Evolutionary conservation across 1,140 invertebrate genomes (phyloP).

Genomic region (Drosophila ercepeae): DNA sequence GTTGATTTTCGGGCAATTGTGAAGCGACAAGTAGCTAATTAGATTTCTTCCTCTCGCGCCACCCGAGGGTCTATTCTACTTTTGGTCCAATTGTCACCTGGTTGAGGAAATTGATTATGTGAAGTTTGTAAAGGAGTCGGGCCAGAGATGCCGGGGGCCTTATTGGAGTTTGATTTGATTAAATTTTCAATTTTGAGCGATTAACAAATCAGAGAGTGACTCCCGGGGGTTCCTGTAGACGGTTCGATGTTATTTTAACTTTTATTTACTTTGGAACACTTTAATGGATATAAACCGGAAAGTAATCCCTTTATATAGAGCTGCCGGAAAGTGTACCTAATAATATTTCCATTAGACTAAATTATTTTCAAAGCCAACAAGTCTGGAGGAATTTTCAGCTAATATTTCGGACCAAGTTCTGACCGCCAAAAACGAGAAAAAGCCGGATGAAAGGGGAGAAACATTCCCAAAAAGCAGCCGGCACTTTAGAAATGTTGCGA

Average conservation of each 20-base stretch:
- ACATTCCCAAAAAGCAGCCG: conserved; percentile 30
- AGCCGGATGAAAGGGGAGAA: neutral
- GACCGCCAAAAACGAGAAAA: conserved; percentile 13
- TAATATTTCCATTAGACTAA: conserved; percentile 23
- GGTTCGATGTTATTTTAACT: conserved; percentile 4
- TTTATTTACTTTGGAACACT: neutral
- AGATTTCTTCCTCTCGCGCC: conserved; percentile 26
- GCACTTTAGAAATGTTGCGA: conserved; percentile 38
- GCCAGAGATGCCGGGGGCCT: neutral
- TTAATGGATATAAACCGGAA: no score
- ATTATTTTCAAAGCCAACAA: conserved; percentile 21
- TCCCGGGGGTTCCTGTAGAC: conserved; percentile 2
- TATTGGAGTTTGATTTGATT: conserved; percentile 15
- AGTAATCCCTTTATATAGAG: neutral
- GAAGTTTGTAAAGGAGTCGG: conserved; percentile 4
- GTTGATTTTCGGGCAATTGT: conserved; percentile 48
- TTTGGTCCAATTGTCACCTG: conserved; percentile 37
- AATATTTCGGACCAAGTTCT: conserved; percentile 34
- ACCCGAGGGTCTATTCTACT: conserved; percentile 1
- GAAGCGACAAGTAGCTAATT: conserved; percentile 58
- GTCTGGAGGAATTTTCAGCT: conserved; percentile 15
- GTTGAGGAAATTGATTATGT: conserved; percentile 40
- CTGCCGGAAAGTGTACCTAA: neutral
- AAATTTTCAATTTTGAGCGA: conserved; percentile 31
- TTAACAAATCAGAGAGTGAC: conserved; percentile 25